phyloP scores from a whole-genome alignment of 1,140 invertebrate species.

The Drosophila sproati region DNA sequence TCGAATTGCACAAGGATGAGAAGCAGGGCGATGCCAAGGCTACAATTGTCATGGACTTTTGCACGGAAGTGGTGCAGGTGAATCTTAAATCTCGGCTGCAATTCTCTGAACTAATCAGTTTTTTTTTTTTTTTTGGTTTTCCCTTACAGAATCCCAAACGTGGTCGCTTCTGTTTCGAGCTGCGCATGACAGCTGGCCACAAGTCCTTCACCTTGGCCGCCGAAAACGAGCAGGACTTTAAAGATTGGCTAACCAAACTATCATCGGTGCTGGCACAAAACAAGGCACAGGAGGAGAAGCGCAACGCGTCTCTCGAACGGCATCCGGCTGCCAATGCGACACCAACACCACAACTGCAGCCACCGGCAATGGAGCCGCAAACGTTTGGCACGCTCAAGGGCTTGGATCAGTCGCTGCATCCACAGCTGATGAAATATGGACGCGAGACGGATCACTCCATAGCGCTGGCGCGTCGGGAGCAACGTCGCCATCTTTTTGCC shows the following conservation, averaged over 20 bases:
- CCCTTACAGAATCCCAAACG: conserved; percentile 91
- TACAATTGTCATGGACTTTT: conserved; percentile 97
- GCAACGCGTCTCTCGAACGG: conserved; percentile 88
- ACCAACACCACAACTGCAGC: conserved; percentile 71
- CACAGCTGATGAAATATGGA: conserved; percentile 92
- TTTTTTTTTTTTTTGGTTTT: background rate
- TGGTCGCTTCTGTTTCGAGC: conserved; percentile 94
- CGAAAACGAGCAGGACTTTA: conserved; percentile 93
- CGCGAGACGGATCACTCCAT: conserved; percentile 95
- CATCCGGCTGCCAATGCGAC: conserved; percentile 86
- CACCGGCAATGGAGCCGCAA: conserved; percentile 66
- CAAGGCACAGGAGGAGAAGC: conserved; percentile 90
- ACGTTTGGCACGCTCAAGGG: conserved; percentile 92
- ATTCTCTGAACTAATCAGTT: background rate
- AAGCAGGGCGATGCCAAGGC: conserved; percentile 95
- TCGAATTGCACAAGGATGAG: conserved; percentile 97
- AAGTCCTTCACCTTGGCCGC: conserved; percentile 94
- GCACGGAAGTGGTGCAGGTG: conserved; percentile 93
- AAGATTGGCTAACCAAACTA: conserved; percentile 92
- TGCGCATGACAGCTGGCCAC: conserved; percentile 92
- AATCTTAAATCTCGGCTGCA: conserved; percentile 34
- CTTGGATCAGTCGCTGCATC: conserved; percentile 95
- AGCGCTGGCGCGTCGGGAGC: conserved; percentile 91
- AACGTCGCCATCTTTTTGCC: conserved; percentile 89
- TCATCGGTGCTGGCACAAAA: conserved; percentile 91